Base-by-base conservation (phyloP, 2,797 vertebrate genomes). In the Cuniculus paca region DNA sequence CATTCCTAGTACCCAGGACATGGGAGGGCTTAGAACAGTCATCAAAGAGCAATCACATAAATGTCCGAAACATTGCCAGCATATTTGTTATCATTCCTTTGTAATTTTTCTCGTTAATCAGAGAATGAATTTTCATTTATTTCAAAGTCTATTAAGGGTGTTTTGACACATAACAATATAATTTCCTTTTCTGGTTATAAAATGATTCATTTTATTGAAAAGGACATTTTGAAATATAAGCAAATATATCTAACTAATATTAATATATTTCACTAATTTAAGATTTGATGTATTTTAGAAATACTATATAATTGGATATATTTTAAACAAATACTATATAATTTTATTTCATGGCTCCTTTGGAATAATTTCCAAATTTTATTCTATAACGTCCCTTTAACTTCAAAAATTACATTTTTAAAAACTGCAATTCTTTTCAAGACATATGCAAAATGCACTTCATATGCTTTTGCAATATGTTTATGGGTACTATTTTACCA, bases 251-350 rank as follows among this genome's bases (percentile, higher is more conserved):
- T 92, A 82, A 94, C 1, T 72, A 61, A 56, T 85, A 96, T 87
- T 88, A 81, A 56, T 8, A 60, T 28, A 74, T 61, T 85, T 88
- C 4, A 95, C 42, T 94, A 90, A 92, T 63, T 70, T 97, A 12
- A 77, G 45, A 89, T 70, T 22, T 88, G 17, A 81, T 9, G 79
- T 78, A 72, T 39, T 90, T 78, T 60, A 96, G 77, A 50, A 52
- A 78, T 34, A 20, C 22, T 61, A 28, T 74, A n/a, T 61, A 50
- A 77, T 88, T 90, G n/a, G n/a, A n/a, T n/a, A 82, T 78, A 72
- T 39, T 90, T 78, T 60, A 96, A 72, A 24, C 52, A 50, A 52
- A 78, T 34, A 20, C 22, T 61, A 28, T 74, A n/a, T 61, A 50
- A 77, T 88, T 90, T 83, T 24, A 81, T 91, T 88, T 83, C 36